Evolutionary conservation across 2,113 vertebrate species (phyloP).

Genomic region (Haemorhous mexicanus): DNA sequence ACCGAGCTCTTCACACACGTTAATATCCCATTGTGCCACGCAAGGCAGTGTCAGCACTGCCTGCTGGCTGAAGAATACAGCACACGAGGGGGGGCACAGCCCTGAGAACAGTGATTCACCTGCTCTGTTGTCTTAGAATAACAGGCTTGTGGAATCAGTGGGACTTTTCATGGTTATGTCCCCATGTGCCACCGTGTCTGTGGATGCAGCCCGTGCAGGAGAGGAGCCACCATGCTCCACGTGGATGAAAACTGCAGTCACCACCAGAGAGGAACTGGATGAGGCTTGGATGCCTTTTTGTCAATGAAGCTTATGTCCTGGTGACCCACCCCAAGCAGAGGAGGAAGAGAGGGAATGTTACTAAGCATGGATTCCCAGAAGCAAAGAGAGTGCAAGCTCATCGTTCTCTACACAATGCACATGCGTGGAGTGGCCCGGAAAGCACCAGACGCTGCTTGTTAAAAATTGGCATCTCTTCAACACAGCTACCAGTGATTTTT

Average conservation of each 20-base stretch:
- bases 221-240: background rate
- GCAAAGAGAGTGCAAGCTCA: background rate
- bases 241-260: background rate
- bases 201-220: background rate
- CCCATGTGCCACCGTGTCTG: rapidly evolving
- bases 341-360: background rate
- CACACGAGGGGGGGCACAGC: background rate
- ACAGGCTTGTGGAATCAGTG: background rate
- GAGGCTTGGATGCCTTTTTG: background rate
- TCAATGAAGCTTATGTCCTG: background rate
- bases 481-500: constrained; percentile 59
- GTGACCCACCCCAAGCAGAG: background rate
- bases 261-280: rapidly evolving
- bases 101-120: rapidly evolving
- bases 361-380: background rate
- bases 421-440: background rate
- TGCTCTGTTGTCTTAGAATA: background rate
- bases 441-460: constrained; percentile 46
- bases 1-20: background rate
- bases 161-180: background rate
- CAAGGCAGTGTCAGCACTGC: background rate
- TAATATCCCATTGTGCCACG: background rate
- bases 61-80: background rate
- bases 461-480: constrained; percentile 54
- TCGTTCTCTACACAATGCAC: background rate